phyloP scores from a whole-genome alignment of 1,140 invertebrate species.

The Psilanteris sp. region DNA sequence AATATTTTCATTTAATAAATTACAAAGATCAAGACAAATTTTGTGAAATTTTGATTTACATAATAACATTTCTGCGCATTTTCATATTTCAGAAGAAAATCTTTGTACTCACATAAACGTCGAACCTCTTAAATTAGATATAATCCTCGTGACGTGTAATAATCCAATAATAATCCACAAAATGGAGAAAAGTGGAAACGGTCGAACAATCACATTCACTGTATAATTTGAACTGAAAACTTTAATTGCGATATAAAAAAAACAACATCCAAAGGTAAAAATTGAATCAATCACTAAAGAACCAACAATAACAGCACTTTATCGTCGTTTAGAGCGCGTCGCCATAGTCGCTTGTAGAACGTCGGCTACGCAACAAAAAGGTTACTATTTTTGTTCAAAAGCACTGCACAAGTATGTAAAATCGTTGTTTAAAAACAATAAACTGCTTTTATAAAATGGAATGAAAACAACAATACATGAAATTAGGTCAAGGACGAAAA shows the following conservation, averaged over 20 bases:
- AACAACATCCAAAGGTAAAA: slow-evolving; percentile 4
- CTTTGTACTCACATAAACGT: slow-evolving; percentile 33
- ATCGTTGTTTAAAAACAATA: slow-evolving; percentile 9
- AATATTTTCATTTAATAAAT: no score
- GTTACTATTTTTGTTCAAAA: slow-evolving; percentile 32
- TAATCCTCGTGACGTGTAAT: slow-evolving; percentile 57
- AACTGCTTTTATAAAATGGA: not conserved
- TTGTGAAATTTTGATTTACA: no score
- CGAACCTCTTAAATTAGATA: slow-evolving; percentile 31
- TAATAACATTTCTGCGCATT: no score
- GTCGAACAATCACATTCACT: slow-evolving; percentile 23
- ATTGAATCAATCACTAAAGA: slow-evolving; percentile 48
- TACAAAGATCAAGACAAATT: no score
- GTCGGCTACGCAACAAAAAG: slow-evolving; percentile 36
- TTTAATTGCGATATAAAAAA: slow-evolving; percentile 9
- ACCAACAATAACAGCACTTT: slow-evolving; percentile 59
- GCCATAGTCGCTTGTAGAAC: slow-evolving; percentile 47
- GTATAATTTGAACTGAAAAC: slow-evolving; percentile 33
- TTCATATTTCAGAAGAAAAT: no score
- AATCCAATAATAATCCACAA: slow-evolving; percentile 62
- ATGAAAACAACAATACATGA: slow-evolving; percentile 9
- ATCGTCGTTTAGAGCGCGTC: slow-evolving; percentile 52
- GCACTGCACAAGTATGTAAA: not conserved
- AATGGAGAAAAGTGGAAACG: slow-evolving; percentile 12
- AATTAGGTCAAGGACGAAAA: slow-evolving; percentile 41